Evolutionary conservation across 1,140 invertebrate species (phyloP), one percentile per base, ranked within the genome.

Genomic region (Pseudobourletiella spinata): DNA sequence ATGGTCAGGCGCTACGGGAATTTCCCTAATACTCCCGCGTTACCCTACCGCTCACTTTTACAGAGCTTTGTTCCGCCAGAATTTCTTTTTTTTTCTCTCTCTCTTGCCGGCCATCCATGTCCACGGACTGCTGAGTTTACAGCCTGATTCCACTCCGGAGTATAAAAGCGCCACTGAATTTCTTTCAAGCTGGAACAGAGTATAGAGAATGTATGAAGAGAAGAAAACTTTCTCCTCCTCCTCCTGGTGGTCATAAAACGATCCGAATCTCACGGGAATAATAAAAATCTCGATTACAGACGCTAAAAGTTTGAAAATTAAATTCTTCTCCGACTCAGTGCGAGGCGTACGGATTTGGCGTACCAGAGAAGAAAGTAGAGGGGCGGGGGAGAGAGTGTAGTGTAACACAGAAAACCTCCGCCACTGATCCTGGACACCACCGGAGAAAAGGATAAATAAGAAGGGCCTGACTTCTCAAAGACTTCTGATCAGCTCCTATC

Each of bases 271-370:
- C 44, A 22, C 20, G 18, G 20, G 44, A 48, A 6, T 48, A 6
- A 48, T 48, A 48, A 48, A 48, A 48, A 11, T 48, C 44, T 15
- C 20, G 44, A 48, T 48, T 48, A 48, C 44, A 48, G 22, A 22
- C 44, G 44, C 35, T 48, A 48, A 48, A 48, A 48, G 14, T 48
- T 48, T 48, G 44, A 4, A 48, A 48, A 48, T 48, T 48, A 48
- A 48, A 48, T 48, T 22, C 44, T 18, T 18, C 44, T 15, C 22
- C 6, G 6, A 18, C 44, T 48, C 44, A 14, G 22, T 22, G 14
- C n/a, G 8, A n/a, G 32, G 8, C n/a, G 32, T n/a, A 39, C 32
- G 32, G n/a, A 39, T 39, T 39, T 11, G 8, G 32, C n/a, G 32
- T 11, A 39, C 18, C 18, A 46, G 8, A 11, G 32, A 39, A 39